Percentiles rank a stretch among this genome's conserved stretches.
Evolutionary conservation across 2,797 vertebrate species (phyloP).

Genomic region (Margarornis squamiger): DNA sequence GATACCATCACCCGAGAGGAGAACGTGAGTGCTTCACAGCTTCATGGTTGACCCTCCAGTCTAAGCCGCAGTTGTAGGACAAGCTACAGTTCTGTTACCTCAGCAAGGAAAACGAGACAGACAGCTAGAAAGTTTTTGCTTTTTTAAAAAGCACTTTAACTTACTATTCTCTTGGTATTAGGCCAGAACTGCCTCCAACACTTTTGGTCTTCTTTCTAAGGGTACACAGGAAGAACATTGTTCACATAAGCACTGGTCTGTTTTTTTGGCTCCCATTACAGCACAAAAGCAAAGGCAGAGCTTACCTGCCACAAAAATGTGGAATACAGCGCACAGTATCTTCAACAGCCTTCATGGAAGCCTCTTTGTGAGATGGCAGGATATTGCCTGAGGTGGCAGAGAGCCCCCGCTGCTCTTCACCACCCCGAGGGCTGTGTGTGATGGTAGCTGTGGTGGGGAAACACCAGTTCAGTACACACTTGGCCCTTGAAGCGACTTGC

Average conservation of each 20-base stretch:
- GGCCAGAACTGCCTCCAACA: conserved; percentile 21
- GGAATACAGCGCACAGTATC: not conserved
- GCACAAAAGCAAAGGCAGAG: conserved; percentile 29
- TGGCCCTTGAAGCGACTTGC: not conserved
- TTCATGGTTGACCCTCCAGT: not conserved
- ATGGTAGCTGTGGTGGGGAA: not conserved
- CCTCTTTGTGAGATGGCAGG: not conserved
- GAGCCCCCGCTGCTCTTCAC: not conserved
- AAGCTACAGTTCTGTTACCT: conserved; percentile 27
- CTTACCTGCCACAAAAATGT: not conserved
- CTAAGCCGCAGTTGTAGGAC: not conserved
- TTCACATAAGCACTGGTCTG: not conserved
- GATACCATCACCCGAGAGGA: not conserved
- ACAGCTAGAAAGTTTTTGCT: not conserved
- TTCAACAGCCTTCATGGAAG: not conserved
- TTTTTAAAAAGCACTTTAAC: not conserved
- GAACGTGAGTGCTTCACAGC: not conserved
- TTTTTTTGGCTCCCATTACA: not conserved
- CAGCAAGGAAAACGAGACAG: not conserved
- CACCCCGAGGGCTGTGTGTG: not conserved
- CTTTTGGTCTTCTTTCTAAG: conserved; percentile 25
- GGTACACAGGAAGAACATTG: not conserved
- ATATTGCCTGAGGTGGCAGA: not conserved
- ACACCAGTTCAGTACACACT: not conserved
- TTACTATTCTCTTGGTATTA: conserved; percentile 45